Evolutionary conservation across 2,113 vertebrate genomes (phyloP), one percentile per base, ranked within the genome.

Genomic region (Cyrtonyx montezumae): DNA sequence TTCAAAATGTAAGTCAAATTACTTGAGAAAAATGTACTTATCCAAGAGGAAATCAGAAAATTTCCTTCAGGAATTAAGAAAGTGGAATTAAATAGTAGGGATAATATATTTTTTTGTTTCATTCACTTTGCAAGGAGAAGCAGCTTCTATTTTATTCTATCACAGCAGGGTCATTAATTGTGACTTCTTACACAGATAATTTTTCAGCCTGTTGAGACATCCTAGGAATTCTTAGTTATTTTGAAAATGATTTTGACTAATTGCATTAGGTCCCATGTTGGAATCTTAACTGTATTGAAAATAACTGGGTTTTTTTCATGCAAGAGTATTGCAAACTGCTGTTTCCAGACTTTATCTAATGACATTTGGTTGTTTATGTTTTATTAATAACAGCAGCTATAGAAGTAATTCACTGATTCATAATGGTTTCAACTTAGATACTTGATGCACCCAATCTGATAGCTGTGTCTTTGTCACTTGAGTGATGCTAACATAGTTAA

Each of bases 201-300:
- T 48, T 76, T 86, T 75, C 46, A 80, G 87, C 48, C 73, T 71
- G 36, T 79, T 65, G 87, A 83, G 82, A 71, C 15, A 4, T 88
- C 87, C 76, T 75, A 56, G 53, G 48, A 73, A 76, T 90, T 86
- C 76, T 78, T 66, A 76, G 56, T 19, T 68, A 63, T 86, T 94
- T 95, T 86, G 43, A 78, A 91, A 94, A 95, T 58, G 1, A 65
- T 80, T 92, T 91, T 87, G 49, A 91, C 75, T 88, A 95, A 95
- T 94, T 94, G 36, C 76, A 93, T 96, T 91, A 90, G 45, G 70
- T 48, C 49, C 5, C 66, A 18, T 34, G 32, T 77, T 75, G 48
- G 23, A 92, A 85, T 86, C 79, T 61, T 94, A 94, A 89, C 55
- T 67, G 30, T 55, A 65, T 59, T 89, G 81, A 74, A 87, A 87